phyloP scores from a whole-genome alignment of 2,888 invertebrate species.

The Drosophila ustulata region DNA sequence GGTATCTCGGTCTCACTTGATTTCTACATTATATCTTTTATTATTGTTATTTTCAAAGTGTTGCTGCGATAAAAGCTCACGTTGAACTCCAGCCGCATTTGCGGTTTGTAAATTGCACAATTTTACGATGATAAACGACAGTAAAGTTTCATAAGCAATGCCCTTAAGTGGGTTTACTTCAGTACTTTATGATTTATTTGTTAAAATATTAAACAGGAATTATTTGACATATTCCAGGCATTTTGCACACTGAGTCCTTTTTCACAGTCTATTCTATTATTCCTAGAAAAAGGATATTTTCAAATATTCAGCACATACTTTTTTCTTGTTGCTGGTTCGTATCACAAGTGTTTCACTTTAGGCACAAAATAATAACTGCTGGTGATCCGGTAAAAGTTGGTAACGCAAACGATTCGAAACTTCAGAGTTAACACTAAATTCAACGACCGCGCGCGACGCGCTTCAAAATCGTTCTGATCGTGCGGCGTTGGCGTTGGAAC shows the following conservation, averaged over 20 bases:
- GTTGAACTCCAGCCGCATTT: conserved; percentile 15
- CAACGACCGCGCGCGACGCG: conserved; percentile 78
- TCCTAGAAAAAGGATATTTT: conserved; percentile 6
- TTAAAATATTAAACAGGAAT: not conserved
- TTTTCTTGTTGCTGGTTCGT: conserved; percentile 13
- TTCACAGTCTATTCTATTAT: not conserved
- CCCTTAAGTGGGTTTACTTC: not conserved
- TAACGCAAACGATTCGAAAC: conserved; percentile 18
- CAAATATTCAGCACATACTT: conserved; percentile 40
- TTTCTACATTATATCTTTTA: conserved; percentile 11
- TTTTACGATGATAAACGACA: conserved; percentile 27
- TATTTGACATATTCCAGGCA: not conserved
- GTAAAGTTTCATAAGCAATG: conserved; percentile 4
- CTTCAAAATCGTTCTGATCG: conserved; percentile 83
- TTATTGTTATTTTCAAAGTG: conserved; percentile 15
- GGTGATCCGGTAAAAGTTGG: conserved; percentile 23
- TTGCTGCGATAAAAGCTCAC: conserved; percentile 20
- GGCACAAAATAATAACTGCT: conserved; percentile 21
- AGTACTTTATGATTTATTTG: not conserved
- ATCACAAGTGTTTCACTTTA: conserved; percentile 41
- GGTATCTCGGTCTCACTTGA: conserved; percentile 5
- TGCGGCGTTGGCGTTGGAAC: conserved; percentile 63
- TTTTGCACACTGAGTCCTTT: not conserved
- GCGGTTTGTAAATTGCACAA: conserved; percentile 54
- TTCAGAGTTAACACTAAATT: conserved; percentile 37